Conservation (phyloP, 2,113 vertebrate species). For the Hyla sarda region DNA sequence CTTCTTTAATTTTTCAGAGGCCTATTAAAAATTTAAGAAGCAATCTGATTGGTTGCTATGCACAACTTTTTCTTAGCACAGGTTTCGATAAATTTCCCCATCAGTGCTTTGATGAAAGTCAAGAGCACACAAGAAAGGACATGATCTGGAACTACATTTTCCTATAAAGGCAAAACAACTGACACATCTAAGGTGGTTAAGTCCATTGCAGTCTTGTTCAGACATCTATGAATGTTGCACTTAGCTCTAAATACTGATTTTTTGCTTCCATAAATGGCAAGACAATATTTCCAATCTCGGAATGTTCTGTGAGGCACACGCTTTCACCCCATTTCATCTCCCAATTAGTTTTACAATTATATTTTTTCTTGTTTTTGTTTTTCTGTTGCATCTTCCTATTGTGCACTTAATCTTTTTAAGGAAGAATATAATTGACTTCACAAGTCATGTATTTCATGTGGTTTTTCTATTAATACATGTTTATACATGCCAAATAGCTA, state of each 20-base stretch:
- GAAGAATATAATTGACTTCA: background rate
- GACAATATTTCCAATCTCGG: background rate
- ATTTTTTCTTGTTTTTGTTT: background rate
- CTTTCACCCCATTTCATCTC: background rate
- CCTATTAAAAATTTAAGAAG: too few species aligned
- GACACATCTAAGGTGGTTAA: too few species aligned
- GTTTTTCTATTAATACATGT: background rate
- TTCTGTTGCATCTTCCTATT: background rate
- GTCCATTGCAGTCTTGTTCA: too few species aligned
- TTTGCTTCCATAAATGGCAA: constrained; percentile 23
- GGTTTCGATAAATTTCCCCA: too few species aligned
- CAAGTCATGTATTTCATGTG: background rate
- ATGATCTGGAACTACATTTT: too few species aligned
- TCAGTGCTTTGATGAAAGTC: too few species aligned
- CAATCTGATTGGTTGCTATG: too few species aligned
- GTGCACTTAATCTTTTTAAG: background rate
- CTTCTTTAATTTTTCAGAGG: too few species aligned
- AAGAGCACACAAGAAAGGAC: too few species aligned
- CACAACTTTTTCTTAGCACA: too few species aligned
- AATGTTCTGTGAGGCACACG: background rate
- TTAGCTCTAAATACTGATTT: background rate
- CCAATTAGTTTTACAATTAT: background rate
- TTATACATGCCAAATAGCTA: background rate
- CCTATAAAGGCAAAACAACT: too few species aligned
- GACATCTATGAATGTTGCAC: background rate